These are phyloP conservation scores for Apostichopus japonicus DNA, from an alignment of 35 echinoderm and acorn worm genomes.

Conservation along the genomic window DNA sequence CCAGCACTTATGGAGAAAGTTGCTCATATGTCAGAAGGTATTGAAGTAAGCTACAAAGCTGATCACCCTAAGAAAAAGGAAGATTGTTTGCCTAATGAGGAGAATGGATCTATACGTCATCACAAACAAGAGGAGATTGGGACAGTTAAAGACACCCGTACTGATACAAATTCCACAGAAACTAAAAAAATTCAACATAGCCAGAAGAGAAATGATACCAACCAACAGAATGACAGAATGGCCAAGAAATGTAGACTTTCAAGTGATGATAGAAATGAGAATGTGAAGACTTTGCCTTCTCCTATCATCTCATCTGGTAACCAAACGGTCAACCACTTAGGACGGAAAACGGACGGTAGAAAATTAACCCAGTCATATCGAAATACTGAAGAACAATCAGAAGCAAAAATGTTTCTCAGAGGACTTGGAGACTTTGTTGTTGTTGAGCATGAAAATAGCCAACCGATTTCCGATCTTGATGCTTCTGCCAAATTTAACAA, in stretches of 20 bases:
- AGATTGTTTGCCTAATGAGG: neutral
- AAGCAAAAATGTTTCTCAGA: neutral
- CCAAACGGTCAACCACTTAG: neutral
- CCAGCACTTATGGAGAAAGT: conserved; percentile 16
- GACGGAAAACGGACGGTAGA: no score
- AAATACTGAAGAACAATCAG: neutral
- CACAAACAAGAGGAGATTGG: neutral
- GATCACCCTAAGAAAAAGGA: neutral
- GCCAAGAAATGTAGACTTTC: neutral
- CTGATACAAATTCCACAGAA: neutral
- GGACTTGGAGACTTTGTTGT: conserved; percentile 5
- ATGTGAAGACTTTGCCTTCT: neutral
- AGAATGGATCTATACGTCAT: no score
- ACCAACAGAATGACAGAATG: neutral
- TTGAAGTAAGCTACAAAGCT: neutral
- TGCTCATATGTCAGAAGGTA: conserved; percentile 20
- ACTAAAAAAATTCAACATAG: neutral
- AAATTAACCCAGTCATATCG: no score
- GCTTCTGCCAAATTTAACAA: neutral
- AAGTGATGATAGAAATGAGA: neutral
- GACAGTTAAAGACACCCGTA: neutral
- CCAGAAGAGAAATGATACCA: neutral
- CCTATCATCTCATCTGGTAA: no score
- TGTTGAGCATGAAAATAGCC: neutral
- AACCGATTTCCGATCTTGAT: neutral